phyloP scores from a whole-genome alignment of 2,113 vertebrate species.

The Ptilorrhoa leucosticta region DNA sequence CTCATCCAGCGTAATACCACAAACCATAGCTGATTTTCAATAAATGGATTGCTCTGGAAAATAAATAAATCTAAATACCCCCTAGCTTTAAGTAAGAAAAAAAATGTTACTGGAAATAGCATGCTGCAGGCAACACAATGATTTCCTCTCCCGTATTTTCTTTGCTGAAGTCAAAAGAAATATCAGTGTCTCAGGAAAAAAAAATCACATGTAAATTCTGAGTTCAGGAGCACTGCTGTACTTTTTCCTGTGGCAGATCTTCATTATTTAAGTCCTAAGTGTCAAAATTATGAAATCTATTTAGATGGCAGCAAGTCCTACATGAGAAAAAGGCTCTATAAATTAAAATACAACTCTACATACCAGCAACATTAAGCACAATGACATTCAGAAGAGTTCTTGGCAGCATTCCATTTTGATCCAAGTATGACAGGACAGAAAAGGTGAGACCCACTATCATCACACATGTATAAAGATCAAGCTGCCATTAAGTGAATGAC shows the following conservation, averaged over 20 bases:
- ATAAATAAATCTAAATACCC: background rate
- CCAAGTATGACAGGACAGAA: background rate
- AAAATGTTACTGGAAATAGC: background rate
- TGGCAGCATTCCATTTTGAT: background rate
- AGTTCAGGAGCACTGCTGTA: background rate
- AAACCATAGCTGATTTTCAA: background rate
- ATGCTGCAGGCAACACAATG: background rate
- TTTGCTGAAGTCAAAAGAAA: background rate
- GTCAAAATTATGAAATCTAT: background rate
- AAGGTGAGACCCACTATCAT: background rate
- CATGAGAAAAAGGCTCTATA: background rate
- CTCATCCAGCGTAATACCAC: background rate
- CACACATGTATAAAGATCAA: background rate
- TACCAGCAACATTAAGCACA: background rate
- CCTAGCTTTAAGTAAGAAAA: background rate
- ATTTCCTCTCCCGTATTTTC: background rate
- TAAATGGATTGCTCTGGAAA: background rate
- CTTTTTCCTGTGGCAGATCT: background rate
- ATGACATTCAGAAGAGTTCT: background rate
- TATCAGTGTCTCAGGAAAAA: background rate
- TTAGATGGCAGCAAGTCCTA: background rate
- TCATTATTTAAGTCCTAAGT: background rate
- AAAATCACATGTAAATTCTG: background rate
- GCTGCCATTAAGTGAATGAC: background rate
- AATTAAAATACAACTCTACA: background rate